Percentiles rank a stretch among this genome's conserved stretches.
Evolutionary conservation across 2,113 vertebrate genomes (phyloP).

Genomic region (Proterorhinus semilunaris): DNA sequence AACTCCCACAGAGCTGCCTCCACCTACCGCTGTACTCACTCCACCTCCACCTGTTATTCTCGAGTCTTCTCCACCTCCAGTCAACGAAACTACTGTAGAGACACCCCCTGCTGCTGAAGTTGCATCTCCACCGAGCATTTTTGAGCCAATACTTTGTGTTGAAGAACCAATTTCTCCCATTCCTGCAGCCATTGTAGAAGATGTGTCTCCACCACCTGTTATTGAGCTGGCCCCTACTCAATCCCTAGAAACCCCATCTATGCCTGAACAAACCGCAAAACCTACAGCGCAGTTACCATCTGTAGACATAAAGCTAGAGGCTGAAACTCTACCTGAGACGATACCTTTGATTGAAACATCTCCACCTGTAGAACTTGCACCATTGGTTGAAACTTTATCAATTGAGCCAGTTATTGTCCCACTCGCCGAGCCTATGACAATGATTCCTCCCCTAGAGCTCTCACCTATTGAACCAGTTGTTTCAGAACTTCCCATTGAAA

Average conservation of each 20-base stretch:
- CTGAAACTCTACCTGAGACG: constrained; percentile 12
- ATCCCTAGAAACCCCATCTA: constrained; percentile 7
- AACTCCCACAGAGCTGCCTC: constrained; percentile 23
- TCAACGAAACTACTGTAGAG: constrained; percentile 23
- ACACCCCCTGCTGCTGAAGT: background rate
- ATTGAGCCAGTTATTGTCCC: constrained; percentile 7
- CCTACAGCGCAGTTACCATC: constrained; percentile 8
- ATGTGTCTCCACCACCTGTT: background rate
- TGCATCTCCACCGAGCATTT: background rate
- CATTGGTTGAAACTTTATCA: background rate
- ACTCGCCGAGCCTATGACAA: constrained; percentile 6
- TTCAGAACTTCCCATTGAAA: background rate
- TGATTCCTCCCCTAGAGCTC: constrained; percentile 3
- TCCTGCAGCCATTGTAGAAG: background rate
- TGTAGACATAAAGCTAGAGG: constrained; percentile 4
- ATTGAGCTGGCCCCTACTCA: background rate
- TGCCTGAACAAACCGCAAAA: background rate
- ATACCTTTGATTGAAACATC: background rate
- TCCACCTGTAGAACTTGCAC: background rate
- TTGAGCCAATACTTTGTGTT: background rate
- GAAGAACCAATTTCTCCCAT: constrained; percentile 6
- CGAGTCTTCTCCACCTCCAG: constrained; percentile 7
- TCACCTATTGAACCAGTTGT: constrained; percentile 9
- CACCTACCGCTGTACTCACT: constrained; percentile 12
- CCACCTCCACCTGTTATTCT: background rate